phyloP scores from a whole-genome alignment of 1,140 invertebrate genomes.

The Pseudomyrmex concolor region DNA sequence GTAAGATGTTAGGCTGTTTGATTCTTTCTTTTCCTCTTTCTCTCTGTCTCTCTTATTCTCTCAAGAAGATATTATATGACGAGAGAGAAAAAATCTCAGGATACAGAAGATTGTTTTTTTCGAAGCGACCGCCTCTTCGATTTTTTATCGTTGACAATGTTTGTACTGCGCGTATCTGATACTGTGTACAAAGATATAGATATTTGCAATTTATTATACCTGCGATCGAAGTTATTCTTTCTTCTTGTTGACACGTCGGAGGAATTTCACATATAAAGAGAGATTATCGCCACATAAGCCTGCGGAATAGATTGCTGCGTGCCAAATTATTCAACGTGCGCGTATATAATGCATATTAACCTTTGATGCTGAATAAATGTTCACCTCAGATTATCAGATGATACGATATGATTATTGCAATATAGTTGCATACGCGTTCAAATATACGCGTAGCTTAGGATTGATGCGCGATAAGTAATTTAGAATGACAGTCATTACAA shows the following conservation, averaged over 20 bases:
- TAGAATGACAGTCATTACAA: conserved; percentile 32
- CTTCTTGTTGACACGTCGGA: not conserved
- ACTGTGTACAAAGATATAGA: conserved; percentile 10
- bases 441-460: conserved; percentile 31
- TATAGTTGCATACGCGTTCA: conserved; percentile 18
- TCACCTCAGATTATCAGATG: conserved; percentile 11
- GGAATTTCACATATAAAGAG: too few species aligned
- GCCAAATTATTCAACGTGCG: conserved; percentile 4
- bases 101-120: conserved; percentile 1
- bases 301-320: conserved; percentile 3
- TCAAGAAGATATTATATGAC: conserved; percentile 58
- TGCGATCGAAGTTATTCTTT: conserved; percentile 6
- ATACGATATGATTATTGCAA: conserved; percentile 21
- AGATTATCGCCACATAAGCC: not conserved
- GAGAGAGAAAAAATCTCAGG: not conserved
- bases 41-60: too few species aligned
- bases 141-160: conserved; percentile 64
- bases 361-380: conserved; percentile 23
- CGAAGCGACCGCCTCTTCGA: conserved; percentile 29
- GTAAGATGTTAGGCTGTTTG: conserved; percentile 52
- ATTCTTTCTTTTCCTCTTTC: conserved; percentile 40
- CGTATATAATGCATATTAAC: conserved; percentile 32
- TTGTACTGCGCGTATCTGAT: conserved; percentile 39
- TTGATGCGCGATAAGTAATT: conserved; percentile 37
- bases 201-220: not conserved